A percentile compares a stretch with the other conserved stretches of the same genome.
Evolutionary conservation across 2,797 vertebrate species (phyloP).

Genomic region (Diglossa cyanea): DNA sequence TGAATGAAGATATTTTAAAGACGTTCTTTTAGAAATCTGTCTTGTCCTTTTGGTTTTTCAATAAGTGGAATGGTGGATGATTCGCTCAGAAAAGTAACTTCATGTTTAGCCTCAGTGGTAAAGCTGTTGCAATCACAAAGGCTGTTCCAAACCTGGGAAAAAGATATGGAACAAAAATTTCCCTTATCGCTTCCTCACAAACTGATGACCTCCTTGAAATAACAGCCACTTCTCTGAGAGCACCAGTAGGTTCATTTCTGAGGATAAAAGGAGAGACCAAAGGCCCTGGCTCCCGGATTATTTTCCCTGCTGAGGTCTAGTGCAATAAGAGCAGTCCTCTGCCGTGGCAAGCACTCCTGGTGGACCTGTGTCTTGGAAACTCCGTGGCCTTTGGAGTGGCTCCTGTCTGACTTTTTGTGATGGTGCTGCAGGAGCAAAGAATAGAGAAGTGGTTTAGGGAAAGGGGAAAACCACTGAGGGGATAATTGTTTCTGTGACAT

Average conservation of each 20-base stretch:
- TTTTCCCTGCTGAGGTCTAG: neutral
- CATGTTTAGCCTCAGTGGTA: neutral
- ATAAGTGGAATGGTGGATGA: neutral
- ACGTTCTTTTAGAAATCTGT: neutral
- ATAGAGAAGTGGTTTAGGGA: neutral
- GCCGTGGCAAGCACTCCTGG: accelerated
- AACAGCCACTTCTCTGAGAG: neutral
- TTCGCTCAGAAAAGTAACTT: neutral
- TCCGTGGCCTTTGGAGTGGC: neutral
- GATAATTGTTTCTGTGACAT: neutral
- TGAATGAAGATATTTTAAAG: neutral
- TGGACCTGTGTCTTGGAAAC: neutral
- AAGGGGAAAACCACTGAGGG: neutral
- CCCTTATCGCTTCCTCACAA: neutral
- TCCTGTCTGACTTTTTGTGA: neutral
- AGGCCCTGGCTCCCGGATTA: neutral
- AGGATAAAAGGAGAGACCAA: neutral
- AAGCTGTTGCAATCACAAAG: neutral
- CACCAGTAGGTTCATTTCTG: neutral
- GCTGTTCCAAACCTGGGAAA: neutral
- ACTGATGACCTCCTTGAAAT: neutral
- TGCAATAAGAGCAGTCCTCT: neutral
- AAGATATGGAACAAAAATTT: neutral
- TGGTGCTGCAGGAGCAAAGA: neutral
- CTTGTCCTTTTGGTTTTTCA: neutral